Evolutionary conservation across 2,888 invertebrate genomes (phyloP).

Genomic region (Synergus japonicus): DNA sequence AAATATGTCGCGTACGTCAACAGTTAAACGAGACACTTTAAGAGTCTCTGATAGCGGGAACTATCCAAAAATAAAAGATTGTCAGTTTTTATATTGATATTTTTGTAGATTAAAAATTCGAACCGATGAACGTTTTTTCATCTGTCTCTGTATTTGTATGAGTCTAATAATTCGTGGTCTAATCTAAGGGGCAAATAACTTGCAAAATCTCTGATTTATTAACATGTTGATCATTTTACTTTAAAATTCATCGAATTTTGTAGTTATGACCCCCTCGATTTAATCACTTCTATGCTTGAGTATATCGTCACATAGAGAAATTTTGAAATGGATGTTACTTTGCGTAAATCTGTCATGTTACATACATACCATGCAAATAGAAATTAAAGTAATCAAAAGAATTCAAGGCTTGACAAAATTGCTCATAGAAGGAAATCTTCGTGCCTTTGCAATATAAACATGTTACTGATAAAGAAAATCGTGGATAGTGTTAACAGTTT

Average conservation of each 20-base stretch:
- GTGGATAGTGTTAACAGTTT: not conserved
- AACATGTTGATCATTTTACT: not conserved
- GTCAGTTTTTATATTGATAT: constrained; percentile 22
- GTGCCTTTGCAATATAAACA: not conserved
- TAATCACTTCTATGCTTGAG: not conserved
- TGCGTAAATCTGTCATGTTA: not conserved
- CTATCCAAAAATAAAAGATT: constrained; percentile 62
- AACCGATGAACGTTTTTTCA: constrained; percentile 40
- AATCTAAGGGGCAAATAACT: not conserved
- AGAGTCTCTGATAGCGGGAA: constrained; percentile 65
- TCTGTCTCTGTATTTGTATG: constrained; percentile 25
- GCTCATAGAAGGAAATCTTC: not conserved
- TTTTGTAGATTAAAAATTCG: constrained; percentile 25
- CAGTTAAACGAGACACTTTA: constrained; percentile 63
- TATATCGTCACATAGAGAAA: not conserved
- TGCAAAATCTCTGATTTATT: not conserved
- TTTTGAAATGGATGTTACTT: not conserved
- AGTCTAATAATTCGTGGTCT: not conserved
- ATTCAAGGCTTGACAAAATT: not conserved
- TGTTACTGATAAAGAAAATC: not conserved
- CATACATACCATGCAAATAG: not conserved
- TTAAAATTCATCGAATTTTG: not conserved
- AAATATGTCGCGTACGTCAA: constrained; percentile 21
- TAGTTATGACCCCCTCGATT: not conserved
- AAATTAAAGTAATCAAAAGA: not conserved